Evolutionary conservation across 2,888 invertebrate genomes (phyloP), one percentile per base, ranked within the genome.

Genomic region (Cryptocephalus primarius): DNA sequence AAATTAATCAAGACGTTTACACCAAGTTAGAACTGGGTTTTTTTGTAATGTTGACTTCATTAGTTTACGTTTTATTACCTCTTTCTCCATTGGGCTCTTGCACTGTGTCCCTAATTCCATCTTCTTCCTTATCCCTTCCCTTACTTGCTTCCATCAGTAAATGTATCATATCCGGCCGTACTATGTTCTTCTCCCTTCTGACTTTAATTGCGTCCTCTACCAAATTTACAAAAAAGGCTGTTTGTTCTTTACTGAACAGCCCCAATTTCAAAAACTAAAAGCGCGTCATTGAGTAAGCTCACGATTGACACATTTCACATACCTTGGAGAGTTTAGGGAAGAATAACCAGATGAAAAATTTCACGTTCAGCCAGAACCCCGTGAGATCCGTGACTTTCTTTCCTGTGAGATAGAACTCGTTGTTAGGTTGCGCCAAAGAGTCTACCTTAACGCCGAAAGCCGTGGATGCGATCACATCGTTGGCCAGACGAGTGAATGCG

Each of bases 361-460:
- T 55, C 9, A 44, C 11, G 4, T 1, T 32, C 8, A 32, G 40
- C 32, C 12, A 12, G 33, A 45, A n/a, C 8, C 42, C 42, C 8
- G 42, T 43, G 45, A 58, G 73, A 8, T 65, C 65, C 0, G 75
- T 72, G 8, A 71, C 59, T 9, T 61, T 62, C 49, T 72, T 74
- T 13, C 77, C 77, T 67, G 70, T 73, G 31, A 57, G 40, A 52
- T 74, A 79, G 58, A 81, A 80, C 32, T 73, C 61, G 51, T 79
- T 79, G 1, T 76, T 57, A 8, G 61, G 66, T 0, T 79, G 68
- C 8, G 63, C 60, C 12, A 75, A 65, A 0, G 80, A 80, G 57
- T 80, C 71, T 1, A 77, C 72, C 51, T 55, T 40, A 8, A 57
- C 44, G 6, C 57, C 57, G 50, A 55, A 57, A 8, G 55, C 53